Base-by-base conservation (phyloP, 2,797 vertebrate species). In the Phylloscopus collybita region DNA sequence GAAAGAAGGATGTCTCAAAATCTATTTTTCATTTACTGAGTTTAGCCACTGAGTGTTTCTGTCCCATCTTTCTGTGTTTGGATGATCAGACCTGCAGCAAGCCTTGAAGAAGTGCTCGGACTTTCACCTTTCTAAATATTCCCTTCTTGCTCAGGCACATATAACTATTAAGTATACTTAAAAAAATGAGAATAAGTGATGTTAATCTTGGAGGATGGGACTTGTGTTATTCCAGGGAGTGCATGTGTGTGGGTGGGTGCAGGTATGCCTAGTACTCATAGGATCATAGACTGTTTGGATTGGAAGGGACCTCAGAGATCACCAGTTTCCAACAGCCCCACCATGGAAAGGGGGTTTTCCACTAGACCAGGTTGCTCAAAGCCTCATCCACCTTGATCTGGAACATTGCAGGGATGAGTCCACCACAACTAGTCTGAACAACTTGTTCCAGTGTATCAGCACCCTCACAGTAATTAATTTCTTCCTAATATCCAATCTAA, bases 191-290 rank as follows among this genome's bases (percentile, higher is more conserved):
- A 69, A 21, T 47, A 65, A 36, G 4, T 23, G 8, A 67, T 6
- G 11, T 82, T 70, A 13, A 30, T 49, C 56, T 67, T 74, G 32
- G n/a, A 85, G 36, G 18, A 51, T 8, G 29, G 25, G 18, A 12
- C 29, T 5, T 6, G 11, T 60, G n/a, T 62, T 66, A 4, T n/a
- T 79, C 7, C n/a, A 79, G 65, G 10, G 17, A 16, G 17, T 50
- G 5, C 18, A 16, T 9, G 10, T 1, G 0, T 13, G 5, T 34
- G 20, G 4, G 17, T 66, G 29, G 6, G 5, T 23, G 34, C 18
- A 40, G 30, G 16, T 26, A 19, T 40, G 32, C 4, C 23, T 25
- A 42, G 16, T 29, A 70, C 64, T 72, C 7, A 32, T 13, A 42
- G 51, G 49, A 36, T 49, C 26, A 12, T 14, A 72, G 66, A 42